Evolutionary conservation across 2,888 invertebrate species (phyloP), one percentile per base, ranked within the genome.

Genomic region (Melinopterus prodromus): DNA sequence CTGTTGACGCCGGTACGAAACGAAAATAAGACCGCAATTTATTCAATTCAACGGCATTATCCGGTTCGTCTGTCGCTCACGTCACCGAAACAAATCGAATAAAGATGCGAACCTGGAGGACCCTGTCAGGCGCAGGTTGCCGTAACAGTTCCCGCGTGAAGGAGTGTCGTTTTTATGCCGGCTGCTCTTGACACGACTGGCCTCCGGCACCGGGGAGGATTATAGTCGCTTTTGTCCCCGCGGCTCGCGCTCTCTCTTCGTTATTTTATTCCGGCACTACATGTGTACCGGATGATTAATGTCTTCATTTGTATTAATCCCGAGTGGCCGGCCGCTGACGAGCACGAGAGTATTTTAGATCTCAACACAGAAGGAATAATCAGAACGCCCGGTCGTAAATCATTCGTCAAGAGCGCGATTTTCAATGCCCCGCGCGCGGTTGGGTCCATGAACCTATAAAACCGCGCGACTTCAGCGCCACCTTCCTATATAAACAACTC

Each of bases 81-180:
- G 53, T 53, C 53, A 53, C 53, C 53, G 53, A 53, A 53, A 53
- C 53, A 53, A 53, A 53, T 53, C 53, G 53, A 53, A 53, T 53
- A 53, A 53, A 53, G 53, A 53, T 53, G 53, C 53, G 53, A 53
- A 53, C 53, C 53, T 53, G 53, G 53, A 53, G 53, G 53, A 53
- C 53, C 53, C 53, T 53, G 53, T 53, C 53, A 53, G 53, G 53
- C 7, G 53, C 53, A 53, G 53, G 53, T 53, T 53, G 53, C 53
- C 53, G 53, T 53, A 53, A 53, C 53, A 53, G 53, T 12, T 53
- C 53, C 53, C 53, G 53, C 9, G 53, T 53, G 53, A 53, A 53
- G 53, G 53, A 53, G 53, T 53, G 53, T 53, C 53, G 53, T 53
- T 53, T 53, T 53, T 53, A 53, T 53, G 53, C 12, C 53, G 53